Evolutionary conservation across 2,888 invertebrate species (phyloP), one percentile per base, ranked within the genome.

Genomic region (Epinotia bilunana): DNA sequence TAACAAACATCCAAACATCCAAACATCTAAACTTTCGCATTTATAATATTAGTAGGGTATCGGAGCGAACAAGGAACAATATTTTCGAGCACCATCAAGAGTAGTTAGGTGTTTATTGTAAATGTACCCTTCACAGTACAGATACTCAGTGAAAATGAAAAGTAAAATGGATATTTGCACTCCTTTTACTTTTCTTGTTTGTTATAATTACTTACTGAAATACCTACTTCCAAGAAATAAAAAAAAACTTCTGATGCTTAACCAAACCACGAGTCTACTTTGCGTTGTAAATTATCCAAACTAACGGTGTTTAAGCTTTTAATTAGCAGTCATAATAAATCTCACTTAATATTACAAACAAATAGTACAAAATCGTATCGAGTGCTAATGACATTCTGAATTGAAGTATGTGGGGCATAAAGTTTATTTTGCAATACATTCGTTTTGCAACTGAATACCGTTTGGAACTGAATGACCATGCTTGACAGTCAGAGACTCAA

Each of bases 401-500:
- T 55, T 58, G 11, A 39, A 28, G 5, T 43, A 13, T 1, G 58
- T 20, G 3, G 3, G 58, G 16, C 33, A 9, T 49, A 9, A 46
- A 46, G 13, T 23, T 46, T 1, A 28, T 6, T 58, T 58, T 69
- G 11, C 0, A 33, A 55, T 20, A 18, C 16, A 46, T n/a, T 16
- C 5, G 0, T 11, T 6, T 28, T 23, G 69, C n/a, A 46, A 60
- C 60, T 46, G 60, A 46, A 46, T 1, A 46, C 46, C 28, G 5
- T 60, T 60, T 69, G 43, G 16, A 11, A 20, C 9, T 23, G 43
- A n/a, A 46, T 4, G 28, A 6, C 3, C 13, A 60, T 2, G 39
- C 57, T 61, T 75, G 70, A 74, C 70, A 74, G 58, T 63, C 20
- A 18, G 69, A 74, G 74, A 74, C 74, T 70, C 70, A 74, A 74